These are phyloP conservation scores for Cephus sareptanus DNA, from an alignment of 2,888 invertebrate genomes.

Conservation along the genomic window DNA sequence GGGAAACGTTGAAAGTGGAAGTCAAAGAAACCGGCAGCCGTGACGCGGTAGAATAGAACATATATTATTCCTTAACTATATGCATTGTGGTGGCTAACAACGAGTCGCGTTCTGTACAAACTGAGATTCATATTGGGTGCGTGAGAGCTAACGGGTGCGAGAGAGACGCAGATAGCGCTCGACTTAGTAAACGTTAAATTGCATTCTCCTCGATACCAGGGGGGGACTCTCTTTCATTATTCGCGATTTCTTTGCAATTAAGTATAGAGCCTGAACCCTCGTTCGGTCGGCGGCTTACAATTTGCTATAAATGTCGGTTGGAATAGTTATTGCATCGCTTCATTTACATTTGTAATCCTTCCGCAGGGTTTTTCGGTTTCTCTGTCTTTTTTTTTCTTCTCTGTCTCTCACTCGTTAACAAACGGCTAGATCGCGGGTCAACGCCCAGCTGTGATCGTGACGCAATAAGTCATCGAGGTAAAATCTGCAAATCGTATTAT, in stretches of 20 bases:
- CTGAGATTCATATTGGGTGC: background rate
- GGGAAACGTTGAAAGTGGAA: background rate
- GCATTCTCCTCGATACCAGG: conserved; percentile 10
- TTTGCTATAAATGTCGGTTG: conserved; percentile 45
- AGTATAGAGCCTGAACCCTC: conserved; percentile 28
- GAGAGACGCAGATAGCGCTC: conserved; percentile 15
- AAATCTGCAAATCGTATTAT: no score
- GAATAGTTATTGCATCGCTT: conserved; percentile 48
- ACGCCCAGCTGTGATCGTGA: conserved; percentile 28
- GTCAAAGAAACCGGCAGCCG: background rate
- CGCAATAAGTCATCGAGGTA: no score
- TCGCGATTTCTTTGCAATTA: conserved; percentile 42
- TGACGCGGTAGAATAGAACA: background rate
- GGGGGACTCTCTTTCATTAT: conserved; percentile 37
- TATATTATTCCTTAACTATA: background rate
- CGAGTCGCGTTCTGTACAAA: conserved; percentile 12
- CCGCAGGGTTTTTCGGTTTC: conserved; percentile 21
- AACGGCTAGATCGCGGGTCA: conserved; percentile 34
- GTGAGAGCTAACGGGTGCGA: background rate
- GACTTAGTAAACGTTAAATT: background rate
- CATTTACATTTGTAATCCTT: conserved; percentile 44
- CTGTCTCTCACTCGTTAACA: conserved; percentile 12
- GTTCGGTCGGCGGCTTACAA: conserved; percentile 23
- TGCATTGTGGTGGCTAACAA: conserved; percentile 24
- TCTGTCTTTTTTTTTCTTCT: conserved; percentile 10